These are phyloP conservation scores for Xestia rhomboidea DNA, from an alignment of 2,888 invertebrate species.

Conservation along the genomic window DNA sequence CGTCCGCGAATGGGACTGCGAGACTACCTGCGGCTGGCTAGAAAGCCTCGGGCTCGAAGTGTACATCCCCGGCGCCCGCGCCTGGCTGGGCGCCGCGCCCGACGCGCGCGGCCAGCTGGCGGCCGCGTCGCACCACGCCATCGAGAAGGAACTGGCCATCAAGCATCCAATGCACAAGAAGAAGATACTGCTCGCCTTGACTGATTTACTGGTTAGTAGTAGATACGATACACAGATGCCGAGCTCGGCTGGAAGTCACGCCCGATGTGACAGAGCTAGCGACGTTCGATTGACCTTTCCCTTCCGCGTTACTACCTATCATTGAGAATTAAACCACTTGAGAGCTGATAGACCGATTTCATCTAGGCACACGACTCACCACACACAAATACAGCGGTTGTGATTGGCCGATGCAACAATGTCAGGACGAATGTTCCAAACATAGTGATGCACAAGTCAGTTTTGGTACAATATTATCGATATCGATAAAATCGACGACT, in stretches of 20 bases:
- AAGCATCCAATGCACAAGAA: conserved; percentile 97
- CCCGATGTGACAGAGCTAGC: no score
- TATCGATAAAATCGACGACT: no score
- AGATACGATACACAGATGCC: no score
- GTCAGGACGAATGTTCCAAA: no score
- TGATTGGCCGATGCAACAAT: no score
- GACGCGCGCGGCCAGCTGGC: conserved; percentile 92
- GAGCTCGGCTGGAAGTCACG: no score
- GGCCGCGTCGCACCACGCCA: conserved; percentile 94
- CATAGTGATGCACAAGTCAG: no score
- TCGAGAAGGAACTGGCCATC: conserved; percentile 96
- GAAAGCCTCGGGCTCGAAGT: conserved; percentile 94
- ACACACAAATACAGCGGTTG: no score
- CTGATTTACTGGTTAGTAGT: conserved; percentile 90
- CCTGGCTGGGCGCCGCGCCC: conserved; percentile 95
- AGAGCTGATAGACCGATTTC: background rate
- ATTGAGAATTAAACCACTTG: background rate
- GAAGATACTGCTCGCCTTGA: conserved; percentile 95
- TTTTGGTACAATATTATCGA: no score
- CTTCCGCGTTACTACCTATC: no score
- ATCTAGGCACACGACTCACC: background rate
- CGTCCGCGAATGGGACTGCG: conserved; percentile 95
- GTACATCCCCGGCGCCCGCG: conserved; percentile 94
- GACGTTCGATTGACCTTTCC: no score
- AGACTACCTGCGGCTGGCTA: conserved; percentile 95